Evolutionary conservation across 2,113 vertebrate species (phyloP), one percentile per base, ranked within the genome.

Genomic region (Neotragus pygmaeus): DNA sequence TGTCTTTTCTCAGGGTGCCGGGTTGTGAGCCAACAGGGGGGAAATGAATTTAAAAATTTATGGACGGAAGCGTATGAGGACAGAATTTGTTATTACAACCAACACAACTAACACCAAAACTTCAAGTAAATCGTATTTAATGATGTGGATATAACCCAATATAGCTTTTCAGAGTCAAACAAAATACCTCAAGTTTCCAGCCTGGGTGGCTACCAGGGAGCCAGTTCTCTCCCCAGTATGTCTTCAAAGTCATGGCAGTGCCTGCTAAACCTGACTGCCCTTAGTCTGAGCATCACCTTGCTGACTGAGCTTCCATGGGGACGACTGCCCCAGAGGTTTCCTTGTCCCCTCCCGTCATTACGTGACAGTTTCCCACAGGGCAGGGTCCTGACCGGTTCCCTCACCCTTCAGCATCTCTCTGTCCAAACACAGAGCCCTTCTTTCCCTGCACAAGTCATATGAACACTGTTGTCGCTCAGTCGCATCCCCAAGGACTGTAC

Each of bases 81-180:
- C 6, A 45, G 60, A 45, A 36, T 70, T 77, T 95, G 78, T 93
- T 96, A 70, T 53, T 89, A 82, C 1, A 82, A 55, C 16, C 77
- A 36, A 82, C 0, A 89, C 77, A 88, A 88, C 64, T 47, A 87
- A 88, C 80, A 91, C n/a, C 57, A 64, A 14, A 70, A 47, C 87
- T 92, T 93, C 70, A 70, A 89, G 51, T 51, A 84, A 91, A 82
- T 36, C 7, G 43, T 85, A 91, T 93, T 95, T 94, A 45, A 91
- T 45, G 78, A 43, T 28, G 30, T 9, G 66, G 45, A 49, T 60
- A 55, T 91, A 75, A 62, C 86, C 51, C 93, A 62, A 9, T 13
- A 51, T 57, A 80, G 90, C 27, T 66, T 84, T n/a, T 19, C 28
- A 53, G 45, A 43, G 49, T 70, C 77, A 92, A 92, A 90, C 60